phyloP scores from a whole-genome alignment of 2,113 vertebrate species.

The Nymphicus hollandicus region DNA sequence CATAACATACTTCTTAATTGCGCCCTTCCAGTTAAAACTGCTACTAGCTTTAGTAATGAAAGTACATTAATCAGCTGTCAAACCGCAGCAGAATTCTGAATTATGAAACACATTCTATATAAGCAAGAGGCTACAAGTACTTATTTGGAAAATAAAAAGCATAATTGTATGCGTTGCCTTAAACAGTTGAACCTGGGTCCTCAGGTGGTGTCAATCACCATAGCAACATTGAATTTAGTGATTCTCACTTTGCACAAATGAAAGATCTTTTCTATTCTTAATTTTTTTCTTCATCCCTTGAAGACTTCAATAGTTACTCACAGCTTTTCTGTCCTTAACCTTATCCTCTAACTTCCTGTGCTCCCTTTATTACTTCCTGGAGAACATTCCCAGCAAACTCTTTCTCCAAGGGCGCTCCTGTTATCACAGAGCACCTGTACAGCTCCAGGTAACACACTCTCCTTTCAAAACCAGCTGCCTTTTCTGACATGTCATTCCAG shows the following conservation, averaged over 20 bases:
- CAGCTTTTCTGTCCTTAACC: background rate
- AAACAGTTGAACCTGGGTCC: slow-evolving; percentile 33
- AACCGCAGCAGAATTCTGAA: background rate
- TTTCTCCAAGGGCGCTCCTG: background rate
- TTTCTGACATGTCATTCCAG: background rate
- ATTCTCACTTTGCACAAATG: background rate
- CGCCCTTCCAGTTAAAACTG: slow-evolving; percentile 1
- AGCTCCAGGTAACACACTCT: background rate
- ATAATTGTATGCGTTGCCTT: slow-evolving; percentile 23
- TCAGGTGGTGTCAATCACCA: slow-evolving; percentile 43
- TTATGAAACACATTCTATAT: background rate
- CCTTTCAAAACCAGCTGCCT: background rate
- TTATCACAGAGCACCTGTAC: background rate
- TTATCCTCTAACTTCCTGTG: background rate
- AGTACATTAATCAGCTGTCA: slow-evolving; percentile 3
- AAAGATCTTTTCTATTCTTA: background rate
- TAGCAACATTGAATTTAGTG: background rate
- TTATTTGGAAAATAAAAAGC: slow-evolving; percentile 49
- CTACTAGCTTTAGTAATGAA: background rate
- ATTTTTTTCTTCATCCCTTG: background rate
- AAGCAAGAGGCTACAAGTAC: background rate
- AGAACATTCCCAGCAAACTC: background rate
- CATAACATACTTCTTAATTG: background rate
- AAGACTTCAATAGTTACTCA: background rate
- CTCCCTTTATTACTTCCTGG: background rate